Percentiles rank a stretch among this genome's conserved stretches.
phyloP scores from a whole-genome alignment of 2,888 invertebrate genomes.

The Tetranychus truncatus region DNA sequence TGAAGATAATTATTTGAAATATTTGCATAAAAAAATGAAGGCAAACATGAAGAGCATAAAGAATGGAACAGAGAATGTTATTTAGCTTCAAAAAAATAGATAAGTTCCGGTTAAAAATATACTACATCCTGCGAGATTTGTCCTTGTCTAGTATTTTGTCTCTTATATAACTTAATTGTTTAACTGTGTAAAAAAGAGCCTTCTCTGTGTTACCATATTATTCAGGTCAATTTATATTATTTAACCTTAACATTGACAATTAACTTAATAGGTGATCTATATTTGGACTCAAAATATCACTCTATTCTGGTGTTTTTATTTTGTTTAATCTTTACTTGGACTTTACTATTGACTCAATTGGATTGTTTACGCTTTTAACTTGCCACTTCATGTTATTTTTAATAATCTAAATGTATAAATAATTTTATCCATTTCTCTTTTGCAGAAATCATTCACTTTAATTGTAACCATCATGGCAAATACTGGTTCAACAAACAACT shows the following conservation, averaged over 20 bases:
- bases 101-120: not conserved
- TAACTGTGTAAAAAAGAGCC: not conserved
- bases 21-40: not conserved
- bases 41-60: not conserved
- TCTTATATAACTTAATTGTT: not conserved
- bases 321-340: too few relatives aligned
- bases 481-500: not conserved
- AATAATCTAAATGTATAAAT: not conserved
- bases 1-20: not conserved
- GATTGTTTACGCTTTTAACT: too few relatives aligned
- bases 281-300: not conserved
- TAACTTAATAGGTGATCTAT: not conserved
- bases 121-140: not conserved
- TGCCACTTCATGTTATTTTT: too few relatives aligned
- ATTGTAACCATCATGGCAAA: not conserved
- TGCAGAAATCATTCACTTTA: slow-evolving; percentile 7
- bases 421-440: not conserved
- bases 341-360: too few relatives aligned
- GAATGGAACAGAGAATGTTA: not conserved
- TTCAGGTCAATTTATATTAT: not conserved
- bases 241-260: not conserved
- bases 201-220: not conserved
- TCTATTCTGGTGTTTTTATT: not conserved
- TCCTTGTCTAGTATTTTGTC: not conserved
- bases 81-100: not conserved